Evolutionary conservation across 37 sponge, comb jelly and placozoan species (phyloP), one percentile per base, ranked within the genome.

Genomic region (Cladorhizidae sp.): DNA sequence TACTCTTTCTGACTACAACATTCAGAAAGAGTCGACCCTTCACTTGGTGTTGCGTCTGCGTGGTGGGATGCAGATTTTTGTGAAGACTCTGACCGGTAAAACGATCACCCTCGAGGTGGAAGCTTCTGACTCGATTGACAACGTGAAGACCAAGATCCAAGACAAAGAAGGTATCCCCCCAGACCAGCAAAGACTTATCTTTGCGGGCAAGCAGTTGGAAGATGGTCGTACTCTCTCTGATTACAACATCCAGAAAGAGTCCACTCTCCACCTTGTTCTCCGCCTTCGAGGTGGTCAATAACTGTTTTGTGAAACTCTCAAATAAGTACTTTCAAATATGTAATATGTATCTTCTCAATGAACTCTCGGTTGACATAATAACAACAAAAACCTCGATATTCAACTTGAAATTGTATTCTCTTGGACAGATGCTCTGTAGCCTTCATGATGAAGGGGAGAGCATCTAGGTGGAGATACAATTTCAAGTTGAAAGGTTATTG

Each of bases 221-320:
- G 97, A 96, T 65, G 97, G 97, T 41, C 94, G 97, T 41, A 96
- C 97, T 15, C 92, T 96, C 56, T 50, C 51, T 20, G 80, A 80
- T 83, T 96, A 96, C 94, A 96, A 96, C 85, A 96, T 96, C 87
- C 97, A 96, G 76, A 96, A 96, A 72, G 97, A 96, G 82, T 88
- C 89, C 40, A 97, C 97, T 20, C 97, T 97, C 49, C 97, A 97
- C 75, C 88, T 97, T 56, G 97, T 97, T 45, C 86, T 97, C 49
- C 92, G 97, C 64, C 94, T 96, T 17, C 87, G 89, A 56, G 91
- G 91, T 85, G 87, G 91, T 28, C 63, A 75, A 35, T 83, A 64
- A 77, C 75, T 45, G 9, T 45, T n/a, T n/a, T n/a, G n/a, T n/a
- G n/a, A n/a, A n/a, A 9, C 49, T 45, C 49, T 9, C 49, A 5